Percentiles rank a stretch among this genome's conserved stretches.
Evolutionary conservation across 1,140 invertebrate genomes (phyloP).

Genomic region (Trinorchestia longiramus): DNA sequence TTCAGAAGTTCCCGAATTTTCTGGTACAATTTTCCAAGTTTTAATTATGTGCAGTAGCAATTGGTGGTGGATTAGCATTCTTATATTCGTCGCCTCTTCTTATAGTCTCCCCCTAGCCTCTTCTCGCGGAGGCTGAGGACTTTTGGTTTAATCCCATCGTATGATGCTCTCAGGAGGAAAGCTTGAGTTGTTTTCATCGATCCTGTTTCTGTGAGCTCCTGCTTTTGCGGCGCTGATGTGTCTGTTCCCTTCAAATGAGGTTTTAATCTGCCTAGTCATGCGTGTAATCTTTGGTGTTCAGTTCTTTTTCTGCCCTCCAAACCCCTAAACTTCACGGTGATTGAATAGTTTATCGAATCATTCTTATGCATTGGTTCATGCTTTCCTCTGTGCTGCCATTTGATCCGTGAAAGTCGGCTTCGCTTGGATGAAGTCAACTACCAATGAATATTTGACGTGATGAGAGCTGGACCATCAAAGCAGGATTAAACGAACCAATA

Average conservation of each 20-base stretch:
- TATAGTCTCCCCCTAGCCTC: background rate
- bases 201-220: background rate
- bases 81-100: background rate
- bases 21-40: slow-evolving; percentile 36
- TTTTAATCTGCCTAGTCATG: background rate
- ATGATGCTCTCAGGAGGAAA: background rate
- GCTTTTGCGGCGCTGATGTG: background rate
- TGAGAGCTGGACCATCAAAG: background rate
- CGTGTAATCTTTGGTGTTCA: background rate
- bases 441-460: background rate
- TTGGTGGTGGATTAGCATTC: slow-evolving; percentile 38
- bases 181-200: background rate
- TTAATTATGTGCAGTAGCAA: slow-evolving; percentile 43
- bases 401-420: background rate
- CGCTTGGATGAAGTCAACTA: background rate
- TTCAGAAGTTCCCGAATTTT: slow-evolving; percentile 28
- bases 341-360: background rate
- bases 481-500: background rate
- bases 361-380: background rate
- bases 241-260: background rate
- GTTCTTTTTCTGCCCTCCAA: background rate
- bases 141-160: background rate
- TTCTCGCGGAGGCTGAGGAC: background rate
- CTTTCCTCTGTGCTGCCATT: background rate
- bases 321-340: background rate